Conservation (phyloP, 2,888 invertebrate species). For the Pomacea canaliculata region DNA sequence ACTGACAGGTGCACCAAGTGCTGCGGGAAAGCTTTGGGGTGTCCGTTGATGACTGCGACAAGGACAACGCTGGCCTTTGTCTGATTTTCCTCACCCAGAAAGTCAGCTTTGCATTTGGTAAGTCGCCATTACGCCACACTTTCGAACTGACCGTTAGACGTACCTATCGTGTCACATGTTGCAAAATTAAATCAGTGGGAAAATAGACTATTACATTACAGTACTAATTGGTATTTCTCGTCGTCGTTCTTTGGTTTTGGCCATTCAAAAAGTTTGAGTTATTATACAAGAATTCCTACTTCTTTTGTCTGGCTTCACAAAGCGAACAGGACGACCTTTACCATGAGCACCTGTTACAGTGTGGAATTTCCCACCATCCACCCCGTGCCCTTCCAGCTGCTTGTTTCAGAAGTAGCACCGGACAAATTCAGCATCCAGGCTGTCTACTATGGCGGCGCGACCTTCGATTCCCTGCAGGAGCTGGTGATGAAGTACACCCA, state of each 20-base stretch:
- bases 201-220: too few species aligned
- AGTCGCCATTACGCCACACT: not conserved
- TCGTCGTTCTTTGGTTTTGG: too few species aligned
- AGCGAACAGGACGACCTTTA: slow-evolving; percentile 13
- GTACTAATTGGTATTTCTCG: too few species aligned
- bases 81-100: slow-evolving; percentile 24
- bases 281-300: too few species aligned
- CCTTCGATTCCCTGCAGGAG: slow-evolving; percentile 34
- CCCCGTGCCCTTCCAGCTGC: slow-evolving; percentile 46
- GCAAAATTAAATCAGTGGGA: too few species aligned
- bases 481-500: slow-evolving; percentile 27
- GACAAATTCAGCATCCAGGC: slow-evolving; percentile 2
- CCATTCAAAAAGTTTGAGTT: too few species aligned
- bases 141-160: too few species aligned
- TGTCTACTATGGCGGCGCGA: slow-evolving; percentile 31
- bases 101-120: slow-evolving; percentile 26
- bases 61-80: not conserved
- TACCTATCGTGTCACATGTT: too few species aligned
- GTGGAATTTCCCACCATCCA: slow-evolving; percentile 44
- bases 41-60: slow-evolving; percentile 14
- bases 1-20: not conserved
- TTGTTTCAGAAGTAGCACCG: slow-evolving; percentile 35
- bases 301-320: not conserved
- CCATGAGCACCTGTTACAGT: slow-evolving; percentile 26
- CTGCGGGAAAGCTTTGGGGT: slow-evolving; percentile 30